phyloP scores from a whole-genome alignment of 2,797 vertebrate genomes.

The Pelochelys cantorii region DNA sequence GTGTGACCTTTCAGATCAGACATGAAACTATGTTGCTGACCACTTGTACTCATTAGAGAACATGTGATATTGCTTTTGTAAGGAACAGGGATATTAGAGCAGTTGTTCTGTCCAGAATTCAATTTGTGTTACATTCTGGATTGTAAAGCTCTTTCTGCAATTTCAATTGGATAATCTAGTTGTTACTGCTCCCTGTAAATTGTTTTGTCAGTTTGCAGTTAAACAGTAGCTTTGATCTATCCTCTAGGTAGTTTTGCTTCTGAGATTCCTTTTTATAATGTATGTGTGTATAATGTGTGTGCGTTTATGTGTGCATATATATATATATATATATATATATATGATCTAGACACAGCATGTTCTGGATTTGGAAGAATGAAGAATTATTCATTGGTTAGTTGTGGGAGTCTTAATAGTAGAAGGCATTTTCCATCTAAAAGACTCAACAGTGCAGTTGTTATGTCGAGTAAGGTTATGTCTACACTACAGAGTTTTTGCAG shows the following conservation, averaged over 20 bases:
- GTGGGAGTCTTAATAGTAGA: neutral
- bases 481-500: no score
- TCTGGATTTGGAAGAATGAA: neutral
- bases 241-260: neutral
- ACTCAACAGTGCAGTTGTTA: neutral
- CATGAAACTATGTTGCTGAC: no score
- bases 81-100: no score
- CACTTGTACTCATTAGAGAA: no score
- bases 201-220: neutral
- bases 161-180: neutral
- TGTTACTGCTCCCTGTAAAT: neutral
- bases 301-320: no score
- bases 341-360: neutral
- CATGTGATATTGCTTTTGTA: no score
- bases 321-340: no score
- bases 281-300: neutral
- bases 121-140: neutral
- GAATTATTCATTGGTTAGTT: neutral
- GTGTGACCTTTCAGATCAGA: no score
- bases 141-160: neutral
- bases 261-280: fast-evolving
- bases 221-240: constrained; percentile 19
- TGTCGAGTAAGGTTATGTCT: neutral
- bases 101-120: no score
- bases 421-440: neutral